These are phyloP conservation scores for Stenodema calcarata DNA, from an alignment of 2,888 invertebrate species.

Conservation along the genomic window DNA sequence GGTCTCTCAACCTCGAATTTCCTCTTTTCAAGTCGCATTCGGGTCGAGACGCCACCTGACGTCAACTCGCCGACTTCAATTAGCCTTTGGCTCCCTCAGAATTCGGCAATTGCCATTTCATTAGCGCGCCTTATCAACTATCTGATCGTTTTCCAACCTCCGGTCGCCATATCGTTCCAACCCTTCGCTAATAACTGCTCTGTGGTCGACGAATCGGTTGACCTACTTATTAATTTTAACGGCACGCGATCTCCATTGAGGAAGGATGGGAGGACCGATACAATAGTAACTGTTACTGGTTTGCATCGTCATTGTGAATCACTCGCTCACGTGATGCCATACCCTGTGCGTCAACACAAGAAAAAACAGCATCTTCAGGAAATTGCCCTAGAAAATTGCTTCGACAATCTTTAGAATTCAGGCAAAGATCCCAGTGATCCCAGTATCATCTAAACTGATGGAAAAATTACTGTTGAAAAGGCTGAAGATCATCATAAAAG, in stretches of 20 bases:
- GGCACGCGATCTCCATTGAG: background rate
- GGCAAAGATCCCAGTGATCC: too few species aligned
- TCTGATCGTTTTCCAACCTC: background rate
- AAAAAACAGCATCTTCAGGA: too few species aligned
- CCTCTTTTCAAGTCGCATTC: constrained; percentile 4
- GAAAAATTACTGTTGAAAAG: too few species aligned
- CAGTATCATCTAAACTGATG: too few species aligned
- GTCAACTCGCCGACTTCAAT: constrained; percentile 10
- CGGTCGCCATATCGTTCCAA: background rate
- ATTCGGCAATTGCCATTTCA: constrained; percentile 30
- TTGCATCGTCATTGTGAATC: too few species aligned
- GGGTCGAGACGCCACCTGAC: background rate
- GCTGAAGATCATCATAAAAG: too few species aligned
- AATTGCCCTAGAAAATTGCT: too few species aligned
- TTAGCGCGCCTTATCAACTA: background rate
- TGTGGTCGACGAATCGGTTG: background rate
- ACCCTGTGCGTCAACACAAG: too few species aligned
- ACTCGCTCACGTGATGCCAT: too few species aligned
- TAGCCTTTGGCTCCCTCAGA: constrained; percentile 13
- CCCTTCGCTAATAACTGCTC: background rate
- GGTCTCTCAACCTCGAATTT: background rate
- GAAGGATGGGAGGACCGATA: too few species aligned
- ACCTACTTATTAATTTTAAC: background rate
- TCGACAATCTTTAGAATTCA: too few species aligned
- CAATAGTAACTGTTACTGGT: too few species aligned